A percentile compares a stretch with the other conserved stretches of the same genome.
Conservation (phyloP, 2,888 invertebrate species). For the Cactoblastis cactorum region DNA sequence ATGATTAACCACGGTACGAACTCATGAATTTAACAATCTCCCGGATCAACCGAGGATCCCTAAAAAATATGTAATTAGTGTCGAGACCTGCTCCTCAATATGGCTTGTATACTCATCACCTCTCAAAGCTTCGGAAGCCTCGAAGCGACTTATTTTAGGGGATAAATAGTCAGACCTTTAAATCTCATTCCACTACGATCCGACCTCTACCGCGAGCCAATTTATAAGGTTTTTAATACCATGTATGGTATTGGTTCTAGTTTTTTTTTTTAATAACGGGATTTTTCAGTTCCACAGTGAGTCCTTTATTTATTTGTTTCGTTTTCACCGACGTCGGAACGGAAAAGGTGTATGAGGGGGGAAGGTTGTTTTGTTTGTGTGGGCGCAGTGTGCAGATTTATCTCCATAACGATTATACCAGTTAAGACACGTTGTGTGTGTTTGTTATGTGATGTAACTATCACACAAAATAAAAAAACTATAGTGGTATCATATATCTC, state of each 20-base stretch:
- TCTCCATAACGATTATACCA: not conserved
- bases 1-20: too few relatives aligned
- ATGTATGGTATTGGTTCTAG: not conserved
- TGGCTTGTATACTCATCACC: constrained; percentile 25
- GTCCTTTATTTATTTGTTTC: not conserved
- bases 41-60: constrained; percentile 5
- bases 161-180: constrained; percentile 6
- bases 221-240: constrained; percentile 2
- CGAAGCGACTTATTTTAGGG: constrained; percentile 4
- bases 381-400: not conserved
- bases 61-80: constrained; percentile 42
- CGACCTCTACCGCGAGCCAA: not conserved
- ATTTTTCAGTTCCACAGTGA: not conserved
- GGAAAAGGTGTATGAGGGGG: not conserved
- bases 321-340: not conserved
- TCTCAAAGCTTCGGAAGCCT: constrained; percentile 19
- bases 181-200: not conserved
- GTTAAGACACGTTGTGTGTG: too few relatives aligned
- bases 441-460: too few relatives aligned
- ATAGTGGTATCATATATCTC: too few relatives aligned
- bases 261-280: not conserved
- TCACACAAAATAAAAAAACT: too few relatives aligned
- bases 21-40: not conserved
- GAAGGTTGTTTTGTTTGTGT: not conserved
- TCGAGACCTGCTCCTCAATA: constrained; percentile 25